Percentiles rank a stretch among this genome's conserved stretches.
These are phyloP conservation scores for Sternotherus odoratus DNA, from an alignment of 2,797 vertebrate species.

Conservation along the genomic window DNA sequence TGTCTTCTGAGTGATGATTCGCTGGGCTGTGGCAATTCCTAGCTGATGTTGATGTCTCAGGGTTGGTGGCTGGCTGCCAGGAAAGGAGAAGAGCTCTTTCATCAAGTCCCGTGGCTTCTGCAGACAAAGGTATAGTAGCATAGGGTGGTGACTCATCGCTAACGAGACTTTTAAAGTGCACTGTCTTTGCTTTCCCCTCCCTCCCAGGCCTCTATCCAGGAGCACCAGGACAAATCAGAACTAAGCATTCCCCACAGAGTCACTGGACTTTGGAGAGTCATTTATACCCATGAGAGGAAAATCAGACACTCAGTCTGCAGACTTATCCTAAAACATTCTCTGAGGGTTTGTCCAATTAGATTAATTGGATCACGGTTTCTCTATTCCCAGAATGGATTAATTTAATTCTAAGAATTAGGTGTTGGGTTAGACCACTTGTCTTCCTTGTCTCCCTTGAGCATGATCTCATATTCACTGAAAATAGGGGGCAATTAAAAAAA, in stretches of 20 bases:
- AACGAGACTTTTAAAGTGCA: background rate
- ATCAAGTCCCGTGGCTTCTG: background rate
- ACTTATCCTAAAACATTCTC: no score
- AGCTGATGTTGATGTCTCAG: background rate
- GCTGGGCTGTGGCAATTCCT: background rate
- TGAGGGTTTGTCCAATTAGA: background rate
- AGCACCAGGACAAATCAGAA: background rate
- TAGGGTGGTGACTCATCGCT: background rate
- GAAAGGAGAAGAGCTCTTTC: background rate
- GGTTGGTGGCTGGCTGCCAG: background rate
- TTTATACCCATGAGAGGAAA: background rate
- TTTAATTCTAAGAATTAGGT: background rate
- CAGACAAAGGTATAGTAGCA: background rate
- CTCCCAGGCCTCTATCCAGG: background rate
- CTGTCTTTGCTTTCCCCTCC: background rate
- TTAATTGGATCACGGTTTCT: background rate
- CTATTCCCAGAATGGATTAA: background rate
- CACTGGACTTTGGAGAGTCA: background rate
- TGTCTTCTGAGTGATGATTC: background rate
- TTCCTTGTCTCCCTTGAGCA: background rate
- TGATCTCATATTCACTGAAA: background rate
- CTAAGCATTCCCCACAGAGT: background rate
- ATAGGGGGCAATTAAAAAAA: background rate
- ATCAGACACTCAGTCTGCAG: background rate
- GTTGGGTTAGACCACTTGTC: background rate